Percentiles rank a stretch among this genome's conserved stretches.
phyloP scores from a whole-genome alignment of 2,888 invertebrate genomes.

The Bellardia bayeri region DNA sequence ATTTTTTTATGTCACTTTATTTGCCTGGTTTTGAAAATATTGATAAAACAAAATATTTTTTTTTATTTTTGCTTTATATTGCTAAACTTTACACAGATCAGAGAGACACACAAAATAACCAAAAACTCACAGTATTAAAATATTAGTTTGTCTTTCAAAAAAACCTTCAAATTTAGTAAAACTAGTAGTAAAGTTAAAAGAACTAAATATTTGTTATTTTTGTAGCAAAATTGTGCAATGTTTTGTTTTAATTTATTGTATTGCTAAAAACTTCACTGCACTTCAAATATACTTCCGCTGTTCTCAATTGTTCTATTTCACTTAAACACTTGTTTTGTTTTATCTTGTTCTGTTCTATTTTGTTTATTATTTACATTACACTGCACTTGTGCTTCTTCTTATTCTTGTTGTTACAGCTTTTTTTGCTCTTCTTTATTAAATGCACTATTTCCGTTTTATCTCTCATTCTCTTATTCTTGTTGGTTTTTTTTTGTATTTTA shows the following conservation, averaged over 20 bases:
- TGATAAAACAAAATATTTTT: constrained; percentile 53
- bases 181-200: no score
- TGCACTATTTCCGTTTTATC: constrained; percentile 73
- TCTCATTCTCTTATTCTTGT: constrained; percentile 35
- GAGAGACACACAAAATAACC: background rate
- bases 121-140: constrained; percentile 3
- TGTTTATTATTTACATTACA: constrained; percentile 37
- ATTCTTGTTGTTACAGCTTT: background rate
- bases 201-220: no score
- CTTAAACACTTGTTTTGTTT: constrained; percentile 36
- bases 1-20: constrained; percentile 50
- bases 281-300: constrained; percentile 36
- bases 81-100: background rate
- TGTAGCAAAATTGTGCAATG: background rate
- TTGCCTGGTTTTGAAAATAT: constrained; percentile 51
- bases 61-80: constrained; percentile 21
- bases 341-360: constrained; percentile 43
- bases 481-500: constrained; percentile 17
- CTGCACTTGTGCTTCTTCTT: constrained; percentile 61
- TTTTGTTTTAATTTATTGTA: constrained; percentile 2
- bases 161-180: no score
- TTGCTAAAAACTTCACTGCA: constrained; percentile 45
- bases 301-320: constrained; percentile 39
- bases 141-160: background rate
- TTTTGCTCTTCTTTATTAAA: constrained; percentile 27